Evolutionary conservation across 2,888 invertebrate genomes (phyloP).

Genomic region (Lobophora halterata): DNA sequence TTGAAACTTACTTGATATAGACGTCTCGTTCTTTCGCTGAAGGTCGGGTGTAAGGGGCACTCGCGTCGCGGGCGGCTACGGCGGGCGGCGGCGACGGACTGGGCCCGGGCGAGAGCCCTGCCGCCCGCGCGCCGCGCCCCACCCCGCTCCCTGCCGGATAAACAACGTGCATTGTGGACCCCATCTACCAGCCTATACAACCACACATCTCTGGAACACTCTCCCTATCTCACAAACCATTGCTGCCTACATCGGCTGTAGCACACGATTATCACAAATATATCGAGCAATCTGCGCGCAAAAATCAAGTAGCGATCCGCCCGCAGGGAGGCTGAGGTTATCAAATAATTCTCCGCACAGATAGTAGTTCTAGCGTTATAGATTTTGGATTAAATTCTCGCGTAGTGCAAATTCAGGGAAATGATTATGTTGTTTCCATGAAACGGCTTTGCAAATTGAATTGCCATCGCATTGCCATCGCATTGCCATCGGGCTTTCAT

Average conservation of each 20-base stretch:
- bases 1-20: conserved; percentile 67
- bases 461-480: too few species aligned
- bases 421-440: conserved; percentile 34
- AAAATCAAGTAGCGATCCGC: conserved; percentile 28
- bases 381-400: conserved; percentile 68
- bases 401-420: conserved; percentile 52
- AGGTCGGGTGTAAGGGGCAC: conserved; percentile 69
- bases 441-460: conserved; percentile 21
- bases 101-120: conserved; percentile 72
- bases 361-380: conserved; percentile 68
- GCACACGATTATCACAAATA: neutral
- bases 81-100: conserved; percentile 65
- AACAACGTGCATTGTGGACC: conserved; percentile 79
- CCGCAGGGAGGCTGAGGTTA: conserved; percentile 46
- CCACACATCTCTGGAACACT: conserved; percentile 43
- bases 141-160: conserved; percentile 70
- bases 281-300: conserved; percentile 35
- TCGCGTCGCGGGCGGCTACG: conserved; percentile 60
- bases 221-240: conserved; percentile 31
- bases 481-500: conserved; percentile 16
- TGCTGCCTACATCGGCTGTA: conserved; percentile 27
- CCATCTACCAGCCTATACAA: conserved; percentile 66
- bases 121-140: conserved; percentile 44
- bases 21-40: conserved; percentile 75
- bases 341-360: conserved; percentile 64